Evolutionary conservation across 2,113 vertebrate genomes (phyloP), one percentile per base, ranked within the genome.

Genomic region (Pedetes capensis): DNA sequence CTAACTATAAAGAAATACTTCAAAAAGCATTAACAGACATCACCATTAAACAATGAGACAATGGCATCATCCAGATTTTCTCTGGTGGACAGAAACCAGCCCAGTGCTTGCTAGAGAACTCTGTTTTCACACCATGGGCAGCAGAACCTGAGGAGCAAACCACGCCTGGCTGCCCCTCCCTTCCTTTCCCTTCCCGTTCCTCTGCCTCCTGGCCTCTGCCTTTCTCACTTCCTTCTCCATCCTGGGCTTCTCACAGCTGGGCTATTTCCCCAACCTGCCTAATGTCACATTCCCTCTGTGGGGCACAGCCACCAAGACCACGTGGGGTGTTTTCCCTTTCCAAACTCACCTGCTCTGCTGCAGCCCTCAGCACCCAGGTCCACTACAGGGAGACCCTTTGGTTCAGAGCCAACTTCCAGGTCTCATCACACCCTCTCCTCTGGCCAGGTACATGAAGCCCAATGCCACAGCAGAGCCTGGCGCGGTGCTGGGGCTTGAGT

Each of bases 161-260:
- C 51, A 3, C 44, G 55, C 37, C 76, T 81, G 37, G n/a, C 29
- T 64, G 64, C 83, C 29, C 37, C 39, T 13, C 74, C 74, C 37
- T 61, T 57, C 51, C 75, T 37, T 16, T 44, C 11, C 17, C 57
- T 64, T 34, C 71, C 69, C n/a, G n/a, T n/a, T n/a, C n/a, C 42
- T 59, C 51, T 39, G 76, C 34, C 29, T 14, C 55, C 71, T 16
- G 81, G 25, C 32, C 8, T 0, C 74, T 16, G 51, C 6, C 74
- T 22, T 39, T 91, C 37, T 80, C 68, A 47, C 85, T 88, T 88
- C 92, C 92, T 59, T 57, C 76, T 44, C 66, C 14, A 32, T 11
- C 32, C 84, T 6, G n/a, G 32, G 69, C 34, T 42, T 63, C 44
- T 61, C 53, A 11, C 14, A 10, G 37, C 74, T 39, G 61, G 47